These are phyloP conservation scores for Catostylus mosaicus DNA, from an alignment of 30 jellyfish, hydroid and myxozoan species.

Conservation along the genomic window DNA sequence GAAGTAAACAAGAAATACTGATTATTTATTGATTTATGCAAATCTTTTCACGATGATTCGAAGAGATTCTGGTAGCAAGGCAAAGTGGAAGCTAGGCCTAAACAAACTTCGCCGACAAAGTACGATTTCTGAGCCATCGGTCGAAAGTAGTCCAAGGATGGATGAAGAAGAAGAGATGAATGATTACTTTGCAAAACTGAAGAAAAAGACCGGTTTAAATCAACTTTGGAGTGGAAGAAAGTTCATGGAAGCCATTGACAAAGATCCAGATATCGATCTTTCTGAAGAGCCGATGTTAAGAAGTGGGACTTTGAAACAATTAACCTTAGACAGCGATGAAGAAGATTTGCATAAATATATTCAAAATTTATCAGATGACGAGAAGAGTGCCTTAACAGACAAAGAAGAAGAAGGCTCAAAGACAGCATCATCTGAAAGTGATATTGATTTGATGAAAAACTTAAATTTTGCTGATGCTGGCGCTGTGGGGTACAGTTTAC, in stretches of 20 bases:
- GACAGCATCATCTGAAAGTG: slow-evolving; percentile 43
- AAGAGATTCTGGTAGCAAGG: slow-evolving; percentile 29
- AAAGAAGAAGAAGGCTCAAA: slow-evolving; percentile 5
- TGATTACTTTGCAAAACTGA: slow-evolving; percentile 57
- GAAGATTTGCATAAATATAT: slow-evolving; percentile 72
- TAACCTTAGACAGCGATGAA: slow-evolving; percentile 86
- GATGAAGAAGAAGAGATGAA: slow-evolving; percentile 64
- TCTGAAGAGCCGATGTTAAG: slow-evolving; percentile 59
- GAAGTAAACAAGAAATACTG: not conserved
- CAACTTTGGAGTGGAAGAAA: slow-evolving; percentile 90
- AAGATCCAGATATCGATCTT: slow-evolving; percentile 84
- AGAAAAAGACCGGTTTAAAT: slow-evolving; percentile 81
- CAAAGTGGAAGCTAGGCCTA: slow-evolving; percentile 83
- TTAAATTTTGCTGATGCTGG: slow-evolving; percentile 76
- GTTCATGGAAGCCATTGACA: slow-evolving; percentile 73
- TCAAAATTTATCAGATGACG: slow-evolving; percentile 61
- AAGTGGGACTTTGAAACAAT: slow-evolving; percentile 31
- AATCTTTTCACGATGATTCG: slow-evolving; percentile 24
- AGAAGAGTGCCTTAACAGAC: slow-evolving; percentile 20
- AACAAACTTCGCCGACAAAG: slow-evolving; percentile 67
- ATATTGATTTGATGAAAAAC: slow-evolving; percentile 72
- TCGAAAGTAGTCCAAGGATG: slow-evolving; percentile 35
- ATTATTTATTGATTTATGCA: slow-evolving; percentile 47
- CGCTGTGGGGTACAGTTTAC: not conserved
- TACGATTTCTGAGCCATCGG: slow-evolving; percentile 32